Base-by-base conservation (phyloP, 1,140 invertebrate genomes). In the Leptonema lineaticorne region DNA sequence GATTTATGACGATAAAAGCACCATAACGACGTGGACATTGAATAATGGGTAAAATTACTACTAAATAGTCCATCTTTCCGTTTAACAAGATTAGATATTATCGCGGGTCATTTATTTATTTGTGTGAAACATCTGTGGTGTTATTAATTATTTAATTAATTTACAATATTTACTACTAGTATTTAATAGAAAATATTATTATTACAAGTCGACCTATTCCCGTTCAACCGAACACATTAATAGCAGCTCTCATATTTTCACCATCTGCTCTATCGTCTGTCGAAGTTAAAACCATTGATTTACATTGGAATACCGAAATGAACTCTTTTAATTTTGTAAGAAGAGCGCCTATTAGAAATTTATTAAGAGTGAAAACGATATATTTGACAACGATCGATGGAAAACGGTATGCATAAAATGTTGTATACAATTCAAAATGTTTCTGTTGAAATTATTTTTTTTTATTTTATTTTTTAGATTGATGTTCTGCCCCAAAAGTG, bases 231-330 rank as follows among this genome's bases (percentile, higher is more conserved):
- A 14, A 37, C 16, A 65, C 59, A 33, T 14, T 53, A 9, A 11
- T 69, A 29, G 46, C 26, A 14, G 53, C 48, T 2, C 41, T 65
- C 14, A 41, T 69, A 11, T 69, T 69, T 46, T 69, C 68, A n/a
- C 16, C 62, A 0, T 24, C 63, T 9, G 56, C 60, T 14, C 30
- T 69, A 11, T 30, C 53, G 5, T 69, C 68, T 8, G 16, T 11
- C 1, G 68, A 69, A 6, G 33, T 69, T 14, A 57, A 27, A 26
- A 65, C 60, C 53, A 63, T 50, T 24, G 65, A 64, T 28, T 18
- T 69, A 6, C 62, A 69, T 30, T 69, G 68, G 68, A 69, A 69
- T 48, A 69, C 62, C 45, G 6, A 57, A 46, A 65, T 69, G 14
- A 65, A 69, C 60, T 63, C 68, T 0, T 69, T 69, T 28, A 56